Evolutionary conservation across 2,888 invertebrate genomes (phyloP).

Genomic region (Plutella xylostella): DNA sequence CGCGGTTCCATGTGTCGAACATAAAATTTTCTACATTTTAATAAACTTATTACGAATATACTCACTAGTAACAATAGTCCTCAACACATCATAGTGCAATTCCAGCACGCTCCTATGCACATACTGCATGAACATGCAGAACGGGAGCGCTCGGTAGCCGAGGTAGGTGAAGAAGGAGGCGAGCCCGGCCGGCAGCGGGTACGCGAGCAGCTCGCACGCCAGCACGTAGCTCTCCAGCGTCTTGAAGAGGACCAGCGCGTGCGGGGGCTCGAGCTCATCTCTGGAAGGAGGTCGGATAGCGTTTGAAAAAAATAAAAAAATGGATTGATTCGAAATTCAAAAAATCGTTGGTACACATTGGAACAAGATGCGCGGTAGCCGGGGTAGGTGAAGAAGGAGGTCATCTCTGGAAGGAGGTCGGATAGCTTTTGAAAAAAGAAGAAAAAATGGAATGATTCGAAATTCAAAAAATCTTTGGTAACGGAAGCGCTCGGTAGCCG

Average conservation of each 20-base stretch:
- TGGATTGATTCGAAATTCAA: no score
- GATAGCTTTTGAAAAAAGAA: no score
- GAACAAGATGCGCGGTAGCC: no score
- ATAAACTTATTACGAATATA: conserved; percentile 10
- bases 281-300: no score
- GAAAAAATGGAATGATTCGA: no score
- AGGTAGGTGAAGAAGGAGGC: conserved; percentile 90
- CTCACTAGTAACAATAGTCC: conserved; percentile 82
- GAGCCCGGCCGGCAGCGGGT: conserved; percentile 85
- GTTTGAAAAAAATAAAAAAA: no score
- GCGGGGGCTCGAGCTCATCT: conserved; percentile 74
- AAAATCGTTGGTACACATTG: no score
- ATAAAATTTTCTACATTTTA: neutral
- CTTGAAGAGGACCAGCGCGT: conserved; percentile 80
- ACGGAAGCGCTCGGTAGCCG: conserved; percentile 82
- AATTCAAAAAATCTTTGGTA: no score
- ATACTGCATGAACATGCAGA: conserved; percentile 85
- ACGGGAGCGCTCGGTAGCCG: conserved; percentile 82
- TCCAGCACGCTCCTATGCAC: conserved; percentile 87
- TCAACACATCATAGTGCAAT: conserved; percentile 88
- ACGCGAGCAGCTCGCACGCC: conserved; percentile 82
- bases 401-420: no score
- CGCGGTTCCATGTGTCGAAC: no score
- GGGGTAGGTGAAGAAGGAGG: no score
- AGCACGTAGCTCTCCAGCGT: conserved; percentile 85